Evolutionary conservation across 1,140 invertebrate species (phyloP), one percentile per base, ranked within the genome.

Genomic region (Riptortus pedestris): DNA sequence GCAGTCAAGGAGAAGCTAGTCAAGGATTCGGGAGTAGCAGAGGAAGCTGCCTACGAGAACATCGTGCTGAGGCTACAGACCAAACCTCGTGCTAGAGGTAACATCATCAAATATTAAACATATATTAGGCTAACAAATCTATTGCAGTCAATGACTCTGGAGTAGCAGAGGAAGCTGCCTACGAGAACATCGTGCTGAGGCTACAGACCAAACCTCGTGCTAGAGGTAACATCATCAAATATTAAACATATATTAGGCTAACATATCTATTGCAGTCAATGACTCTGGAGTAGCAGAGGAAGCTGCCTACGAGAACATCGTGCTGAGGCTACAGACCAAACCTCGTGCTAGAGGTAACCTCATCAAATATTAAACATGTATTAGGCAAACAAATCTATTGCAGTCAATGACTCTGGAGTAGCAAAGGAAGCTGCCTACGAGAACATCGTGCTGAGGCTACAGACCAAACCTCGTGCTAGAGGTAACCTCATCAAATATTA

Each of bases 91-190:
- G 91, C 93, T 9, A 82, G 85, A 85, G 93, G 93, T 94, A 77
- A 69, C n/a, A n/a, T 47, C n/a, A n/a, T n/a, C n/a, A n/a, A n/a
- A n/a, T n/a, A n/a, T n/a, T n/a, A n/a, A n/a, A n/a, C n/a, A n/a
- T n/a, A n/a, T n/a, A n/a, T n/a, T n/a, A n/a, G n/a, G n/a, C n/a
- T n/a, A n/a, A n/a, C n/a, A n/a, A n/a, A n/a, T n/a, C n/a, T n/a
- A n/a, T n/a, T n/a, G n/a, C n/a, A 38, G 88, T 92, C 24, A 97
- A 97, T 74, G 93, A 97, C 76, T 96, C 93, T 1, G 93, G 93
- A 9, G 91, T 95, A 0, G 92, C 91, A 9, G 83, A 85, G 52
- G 87, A 93, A 67, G 81, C 79, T 0, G 85, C 85, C 55, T 96
- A 96, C 71, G 91, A 96, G 74, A 83, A 81, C 66, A 94, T 95